Conservation (phyloP, 2,888 invertebrate species). For the Melanchra persicariae region DNA sequence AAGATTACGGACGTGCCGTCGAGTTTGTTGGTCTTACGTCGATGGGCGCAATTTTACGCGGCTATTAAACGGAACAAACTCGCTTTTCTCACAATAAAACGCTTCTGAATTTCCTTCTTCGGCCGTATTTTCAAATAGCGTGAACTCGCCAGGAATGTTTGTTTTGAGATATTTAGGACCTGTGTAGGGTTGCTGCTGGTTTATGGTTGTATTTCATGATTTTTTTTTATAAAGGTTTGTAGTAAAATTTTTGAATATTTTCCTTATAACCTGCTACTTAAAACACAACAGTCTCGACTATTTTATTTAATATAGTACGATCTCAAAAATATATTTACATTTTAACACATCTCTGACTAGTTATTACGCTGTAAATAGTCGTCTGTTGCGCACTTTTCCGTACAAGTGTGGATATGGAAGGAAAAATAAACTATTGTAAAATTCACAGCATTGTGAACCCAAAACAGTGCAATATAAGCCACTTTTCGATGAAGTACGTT, state of each 20-base stretch:
- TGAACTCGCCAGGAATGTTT: constrained; percentile 79
- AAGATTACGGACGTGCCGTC: constrained; percentile 81
- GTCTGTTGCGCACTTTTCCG: too few species aligned
- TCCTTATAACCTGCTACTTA: not conserved
- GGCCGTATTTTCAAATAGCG: constrained; percentile 79
- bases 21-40: constrained; percentile 68
- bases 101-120: constrained; percentile 75
- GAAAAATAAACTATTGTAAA: not conserved
- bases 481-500: not conserved
- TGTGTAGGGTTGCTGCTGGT: constrained; percentile 66
- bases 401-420: not conserved
- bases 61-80: constrained; percentile 77
- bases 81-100: constrained; percentile 80
- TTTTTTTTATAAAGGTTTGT: too few species aligned
- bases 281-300: not conserved
- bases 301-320: too few species aligned
- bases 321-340: too few species aligned
- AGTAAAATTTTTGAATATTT: not conserved
- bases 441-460: not conserved
- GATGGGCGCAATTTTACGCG: constrained; percentile 78
- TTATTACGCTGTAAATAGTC: not conserved
- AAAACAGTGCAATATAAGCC: not conserved
- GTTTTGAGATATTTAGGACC: constrained; percentile 80
- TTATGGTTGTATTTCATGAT: constrained; percentile 59
- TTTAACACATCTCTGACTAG: not conserved